Base-by-base conservation (phyloP, 2,797 vertebrate genomes). In the Manis pentadactyla region DNA sequence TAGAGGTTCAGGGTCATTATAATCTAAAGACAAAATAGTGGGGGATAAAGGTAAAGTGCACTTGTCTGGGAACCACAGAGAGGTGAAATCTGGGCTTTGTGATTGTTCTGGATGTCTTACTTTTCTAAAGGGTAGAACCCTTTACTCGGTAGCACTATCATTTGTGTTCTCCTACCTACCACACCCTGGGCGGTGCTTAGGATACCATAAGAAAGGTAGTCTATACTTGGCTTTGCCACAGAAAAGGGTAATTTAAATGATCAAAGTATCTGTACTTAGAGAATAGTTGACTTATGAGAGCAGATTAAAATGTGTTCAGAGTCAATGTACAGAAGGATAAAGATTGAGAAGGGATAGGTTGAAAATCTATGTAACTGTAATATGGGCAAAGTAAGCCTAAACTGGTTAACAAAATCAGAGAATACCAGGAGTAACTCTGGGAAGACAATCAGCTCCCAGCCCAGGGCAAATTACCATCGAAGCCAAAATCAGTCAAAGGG, bases 211-310 rank as follows among this genome's bases (percentile, higher is more conserved):
- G 31, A 73, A 91, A 69, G 21, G 31, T 61, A 46, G 49, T 53
- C 27, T 68, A 61, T 15, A 59, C 18, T 29, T 81, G 91, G 7
- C 15, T 87, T 93, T 79, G 34, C 66, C 51, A 81, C 15, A 73
- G 10, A 34, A 51, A 81, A 77, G 23, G 39, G 66, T 69, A 46
- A 87, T 91, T 94, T 91, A 81, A 75, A 83, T 91, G 7, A 87
- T 75, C 42, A 71, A 69, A 39, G 6, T 21, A 55, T 90, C 7
- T 27, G 57, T 74, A 10, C 25, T 17, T 82, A 8, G 29, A 69
- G 34, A 11, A 87, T 6, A 5, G 66, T 42, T 75, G 37, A 68
- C 3, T 66, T 82, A 46, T 15, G 31, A 86, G 37, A 68, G 87
- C 11, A 87, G 29, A 91, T 31, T 25, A 19, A 81, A 96, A 63